Evolutionary conservation across 2,888 invertebrate genomes (phyloP).

Genomic region (Spisula subtruncata): DNA sequence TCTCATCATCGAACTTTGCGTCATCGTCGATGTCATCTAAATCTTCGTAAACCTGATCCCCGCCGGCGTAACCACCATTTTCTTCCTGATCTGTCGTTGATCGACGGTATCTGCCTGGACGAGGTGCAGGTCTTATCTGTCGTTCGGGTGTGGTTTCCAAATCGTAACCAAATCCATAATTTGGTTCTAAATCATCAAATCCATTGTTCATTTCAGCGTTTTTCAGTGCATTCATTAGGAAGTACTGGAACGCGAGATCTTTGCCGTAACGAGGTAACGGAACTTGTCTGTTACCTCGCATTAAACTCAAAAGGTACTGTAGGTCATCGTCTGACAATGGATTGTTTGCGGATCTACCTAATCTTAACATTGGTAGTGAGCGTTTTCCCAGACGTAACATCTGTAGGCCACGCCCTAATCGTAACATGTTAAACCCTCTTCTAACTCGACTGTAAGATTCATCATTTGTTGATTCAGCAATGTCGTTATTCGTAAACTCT

Average conservation of each 20-base stretch:
- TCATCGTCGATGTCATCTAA: conserved; percentile 22
- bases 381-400: conserved; percentile 82
- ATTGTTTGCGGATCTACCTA: conserved; percentile 69
- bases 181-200: conserved; percentile 50
- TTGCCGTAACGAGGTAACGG: conserved; percentile 77
- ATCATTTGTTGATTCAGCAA: conserved; percentile 42
- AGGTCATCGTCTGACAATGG: conserved; percentile 60
- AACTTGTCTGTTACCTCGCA: conserved; percentile 69
- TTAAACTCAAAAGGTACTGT: conserved; percentile 62
- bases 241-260: conserved; percentile 69
- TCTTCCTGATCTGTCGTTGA: conserved; percentile 31
- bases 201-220: conserved; percentile 61
- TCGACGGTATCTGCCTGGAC: conserved; percentile 70
- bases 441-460: conserved; percentile 71
- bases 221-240: conserved; percentile 68
- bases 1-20: conserved; percentile 20
- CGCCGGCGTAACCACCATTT: not conserved
- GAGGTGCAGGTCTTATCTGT: conserved; percentile 72
- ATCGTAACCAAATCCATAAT: conserved; percentile 61
- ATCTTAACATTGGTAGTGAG: conserved; percentile 74
- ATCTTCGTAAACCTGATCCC: conserved; percentile 12
- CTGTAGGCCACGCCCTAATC: conserved; percentile 79
- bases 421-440: conserved; percentile 75
- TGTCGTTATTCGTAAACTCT: conserved; percentile 34
- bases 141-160: conserved; percentile 64